Evolutionary conservation across 2,113 vertebrate species (phyloP).

Genomic region (Eubucco bourcierii): DNA sequence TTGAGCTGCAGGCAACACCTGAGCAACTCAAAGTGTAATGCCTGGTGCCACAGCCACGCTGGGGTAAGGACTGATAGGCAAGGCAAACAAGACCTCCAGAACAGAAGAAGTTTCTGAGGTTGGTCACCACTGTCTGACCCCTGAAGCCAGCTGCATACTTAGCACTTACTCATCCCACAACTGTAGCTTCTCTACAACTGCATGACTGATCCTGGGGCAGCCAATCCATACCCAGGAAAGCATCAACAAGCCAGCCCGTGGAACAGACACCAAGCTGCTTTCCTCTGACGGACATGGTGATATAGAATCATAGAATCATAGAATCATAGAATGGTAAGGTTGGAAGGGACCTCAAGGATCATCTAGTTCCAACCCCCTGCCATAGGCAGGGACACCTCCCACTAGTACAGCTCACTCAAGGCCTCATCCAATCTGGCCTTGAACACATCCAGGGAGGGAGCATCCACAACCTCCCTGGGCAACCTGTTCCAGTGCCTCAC

Average conservation of each 20-base stretch:
- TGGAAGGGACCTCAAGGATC: too few relatives aligned
- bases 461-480: too few relatives aligned
- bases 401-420: too few relatives aligned
- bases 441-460: too few relatives aligned
- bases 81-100: neutral
- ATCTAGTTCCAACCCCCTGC: too few relatives aligned
- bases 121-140: neutral
- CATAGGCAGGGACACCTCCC: too few relatives aligned
- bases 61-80: neutral
- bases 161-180: neutral
- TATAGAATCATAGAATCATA: too few relatives aligned
- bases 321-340: too few relatives aligned
- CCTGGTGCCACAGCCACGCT: neutral
- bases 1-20: neutral
- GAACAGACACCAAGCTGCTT: neutral
- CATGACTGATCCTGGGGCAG: neutral
- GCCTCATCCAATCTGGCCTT: too few relatives aligned
- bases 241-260: neutral
- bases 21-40: slow-evolving; percentile 7
- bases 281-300: neutral
- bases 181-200: neutral
- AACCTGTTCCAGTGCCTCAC: too few relatives aligned
- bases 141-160: neutral
- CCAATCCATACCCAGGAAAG: neutral
- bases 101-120: neutral